Evolutionary conservation across 2,888 invertebrate species (phyloP).

Genomic region (Chrysolina americana): DNA sequence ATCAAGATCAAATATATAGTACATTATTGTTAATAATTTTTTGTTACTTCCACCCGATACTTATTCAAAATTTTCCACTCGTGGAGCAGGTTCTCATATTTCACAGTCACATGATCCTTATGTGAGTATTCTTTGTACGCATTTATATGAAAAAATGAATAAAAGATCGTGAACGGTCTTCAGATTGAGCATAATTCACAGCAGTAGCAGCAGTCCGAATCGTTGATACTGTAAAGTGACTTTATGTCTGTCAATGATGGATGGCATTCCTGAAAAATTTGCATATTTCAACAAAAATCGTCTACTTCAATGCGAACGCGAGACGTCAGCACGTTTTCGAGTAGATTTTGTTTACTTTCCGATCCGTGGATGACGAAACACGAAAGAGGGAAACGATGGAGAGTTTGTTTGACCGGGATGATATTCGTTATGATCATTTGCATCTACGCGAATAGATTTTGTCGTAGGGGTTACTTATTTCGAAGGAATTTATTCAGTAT

Average conservation of each 20-base stretch:
- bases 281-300: constrained; percentile 69
- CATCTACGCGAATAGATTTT: background rate
- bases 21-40: no score
- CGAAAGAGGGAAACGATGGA: constrained; percentile 31
- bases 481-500: no score
- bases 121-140: background rate
- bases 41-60: no score
- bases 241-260: constrained; percentile 63
- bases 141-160: background rate
- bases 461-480: background rate
- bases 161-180: background rate
- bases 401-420: constrained; percentile 17
- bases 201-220: background rate
- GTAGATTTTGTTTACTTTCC: constrained; percentile 64
- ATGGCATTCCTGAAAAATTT: constrained; percentile 64
- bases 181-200: constrained; percentile 6
- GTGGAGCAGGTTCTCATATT: no score
- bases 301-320: constrained; percentile 58
- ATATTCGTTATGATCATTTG: constrained; percentile 18
- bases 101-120: no score
- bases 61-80: no score
- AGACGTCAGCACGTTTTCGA: constrained; percentile 66
- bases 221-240: constrained; percentile 13
- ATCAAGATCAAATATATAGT: no score
- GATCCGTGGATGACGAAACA: constrained; percentile 24